A percentile compares a stretch with the other conserved stretches of the same genome.
Evolutionary conservation across 2,888 invertebrate genomes (phyloP).

Genomic region (Drosophila parthenogenetica): DNA sequence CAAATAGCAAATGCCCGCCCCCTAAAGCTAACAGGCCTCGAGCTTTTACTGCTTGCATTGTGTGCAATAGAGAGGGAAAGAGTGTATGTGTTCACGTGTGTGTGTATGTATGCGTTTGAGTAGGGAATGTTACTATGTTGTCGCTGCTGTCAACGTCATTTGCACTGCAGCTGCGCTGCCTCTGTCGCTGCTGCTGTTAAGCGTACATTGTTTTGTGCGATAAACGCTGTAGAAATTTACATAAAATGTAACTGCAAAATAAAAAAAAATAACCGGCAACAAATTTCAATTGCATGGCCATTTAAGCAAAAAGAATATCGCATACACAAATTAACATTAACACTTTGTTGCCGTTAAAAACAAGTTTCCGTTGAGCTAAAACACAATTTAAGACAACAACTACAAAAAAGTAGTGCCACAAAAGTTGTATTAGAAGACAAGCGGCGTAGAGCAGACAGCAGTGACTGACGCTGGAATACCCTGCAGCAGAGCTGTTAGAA

Average conservation of each 20-base stretch:
- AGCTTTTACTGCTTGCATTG: conserved; percentile 34
- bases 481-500: conserved; percentile 5
- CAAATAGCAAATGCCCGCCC: conserved; percentile 47
- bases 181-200: conserved; percentile 41
- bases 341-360: conserved; percentile 69
- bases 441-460: neutral
- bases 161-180: conserved; percentile 23
- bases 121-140: conserved; percentile 46
- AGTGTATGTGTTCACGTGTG: neutral
- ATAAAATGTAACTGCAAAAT: conserved; percentile 57
- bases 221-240: conserved; percentile 51
- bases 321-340: conserved; percentile 75
- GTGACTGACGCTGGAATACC: conserved; percentile 18
- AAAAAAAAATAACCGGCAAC: conserved; percentile 56
- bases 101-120: conserved; percentile 21
- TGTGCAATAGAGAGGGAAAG: neutral
- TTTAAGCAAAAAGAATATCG: conserved; percentile 56
- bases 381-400: conserved; percentile 35
- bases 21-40: conserved; percentile 26
- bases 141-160: conserved; percentile 32
- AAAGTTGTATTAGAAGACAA: conserved; percentile 42
- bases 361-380: conserved; percentile 47
- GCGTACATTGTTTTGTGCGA: conserved; percentile 35
- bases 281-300: conserved; percentile 68
- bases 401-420: conserved; percentile 45